A percentile compares a stretch with the other conserved stretches of the same genome.
These are phyloP conservation scores for Macropodus opercularis DNA, from an alignment of 2,797 vertebrate species.

Conservation along the genomic window DNA sequence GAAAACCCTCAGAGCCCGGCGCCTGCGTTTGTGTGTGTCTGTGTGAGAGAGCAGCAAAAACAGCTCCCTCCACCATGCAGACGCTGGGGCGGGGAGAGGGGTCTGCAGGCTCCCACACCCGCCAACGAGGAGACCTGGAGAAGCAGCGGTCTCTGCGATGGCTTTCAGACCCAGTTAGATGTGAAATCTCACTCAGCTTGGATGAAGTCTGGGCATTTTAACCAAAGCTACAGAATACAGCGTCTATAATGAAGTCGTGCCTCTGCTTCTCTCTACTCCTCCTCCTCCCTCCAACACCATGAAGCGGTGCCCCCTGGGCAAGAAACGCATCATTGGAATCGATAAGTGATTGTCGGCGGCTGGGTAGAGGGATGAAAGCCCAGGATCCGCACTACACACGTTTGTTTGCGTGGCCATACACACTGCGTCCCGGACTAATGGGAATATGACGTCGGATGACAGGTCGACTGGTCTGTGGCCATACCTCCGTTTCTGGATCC, in stretches of 20 bases:
- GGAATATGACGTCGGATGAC: slow-evolving; percentile 50
- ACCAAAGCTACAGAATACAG: slow-evolving; percentile 32
- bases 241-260: slow-evolving; percentile 32
- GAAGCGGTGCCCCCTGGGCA: slow-evolving; percentile 50
- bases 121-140: slow-evolving; percentile 44
- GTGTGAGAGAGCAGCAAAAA: slow-evolving; percentile 27
- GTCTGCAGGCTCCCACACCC: slow-evolving; percentile 49
- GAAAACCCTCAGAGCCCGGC: slow-evolving; percentile 24
- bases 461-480: slow-evolving; percentile 32
- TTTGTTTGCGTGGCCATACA: slow-evolving; percentile 33
- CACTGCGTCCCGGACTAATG: slow-evolving; percentile 31
- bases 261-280: not conserved
- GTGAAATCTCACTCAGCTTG: slow-evolving; percentile 18
- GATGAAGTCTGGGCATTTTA: slow-evolving; percentile 35
- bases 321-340: slow-evolving; percentile 69
- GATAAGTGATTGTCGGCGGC: slow-evolving; percentile 69
- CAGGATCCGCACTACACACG: slow-evolving; percentile 28
- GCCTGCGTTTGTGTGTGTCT: slow-evolving; percentile 10
- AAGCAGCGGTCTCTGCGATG: slow-evolving; percentile 4
- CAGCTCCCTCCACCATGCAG: slow-evolving; percentile 55
- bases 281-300: slow-evolving; percentile 39
- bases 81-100: slow-evolving; percentile 58
- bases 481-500: slow-evolving; percentile 60
- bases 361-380: slow-evolving; percentile 37
- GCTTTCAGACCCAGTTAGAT: slow-evolving; percentile 23